These are phyloP conservation scores for Thinocorus orbignyianus DNA, from an alignment of 2,113 vertebrate genomes.

Conservation along the genomic window DNA sequence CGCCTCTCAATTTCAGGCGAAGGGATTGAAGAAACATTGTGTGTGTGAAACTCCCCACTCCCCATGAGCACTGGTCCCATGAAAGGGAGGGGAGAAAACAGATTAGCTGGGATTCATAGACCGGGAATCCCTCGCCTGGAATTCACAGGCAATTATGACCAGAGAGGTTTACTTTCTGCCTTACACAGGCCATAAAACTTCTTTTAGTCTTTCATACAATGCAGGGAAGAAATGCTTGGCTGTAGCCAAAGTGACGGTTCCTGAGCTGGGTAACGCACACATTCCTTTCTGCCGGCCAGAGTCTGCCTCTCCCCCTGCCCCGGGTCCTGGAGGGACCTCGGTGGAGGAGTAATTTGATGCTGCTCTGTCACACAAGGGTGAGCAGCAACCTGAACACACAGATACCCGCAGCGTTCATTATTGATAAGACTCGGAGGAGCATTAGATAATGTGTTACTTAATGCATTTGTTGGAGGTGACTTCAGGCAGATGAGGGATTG, in stretches of 20 bases:
- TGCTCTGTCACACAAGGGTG: constrained; percentile 4
- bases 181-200: constrained; percentile 40
- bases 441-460: constrained; percentile 20
- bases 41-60: not conserved
- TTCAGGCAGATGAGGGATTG: constrained; percentile 4
- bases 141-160: not conserved
- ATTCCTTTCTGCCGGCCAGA: not conserved
- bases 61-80: not conserved
- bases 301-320: not conserved
- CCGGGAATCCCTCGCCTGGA: not conserved
- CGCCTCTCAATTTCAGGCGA: not conserved
- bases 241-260: not conserved
- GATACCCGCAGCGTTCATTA: constrained; percentile 24
- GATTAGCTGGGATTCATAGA: not conserved
- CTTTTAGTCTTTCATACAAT: not conserved
- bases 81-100: not conserved
- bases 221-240: not conserved
- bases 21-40: not conserved
- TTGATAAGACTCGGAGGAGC: constrained; percentile 23
- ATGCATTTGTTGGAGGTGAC: not conserved
- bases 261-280: not conserved
- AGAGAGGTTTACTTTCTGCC: not conserved
- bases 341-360: constrained; percentile 5
- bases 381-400: constrained; percentile 18
- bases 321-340: not conserved